Percentiles rank a stretch among this genome's conserved stretches.
phyloP scores from a whole-genome alignment of 2,113 vertebrate species.

The Halichoerus grypus region DNA sequence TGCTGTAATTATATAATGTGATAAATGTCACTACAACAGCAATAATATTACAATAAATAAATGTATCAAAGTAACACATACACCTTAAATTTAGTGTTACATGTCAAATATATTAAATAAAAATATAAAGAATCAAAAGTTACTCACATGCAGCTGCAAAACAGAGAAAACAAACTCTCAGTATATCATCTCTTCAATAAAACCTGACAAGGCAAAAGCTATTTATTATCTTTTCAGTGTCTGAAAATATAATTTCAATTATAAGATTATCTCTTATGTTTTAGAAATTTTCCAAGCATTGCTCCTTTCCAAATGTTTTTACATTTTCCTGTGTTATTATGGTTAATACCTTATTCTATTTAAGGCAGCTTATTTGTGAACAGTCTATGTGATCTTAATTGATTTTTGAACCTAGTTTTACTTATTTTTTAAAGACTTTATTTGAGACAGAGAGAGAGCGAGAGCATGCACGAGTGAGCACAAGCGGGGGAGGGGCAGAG shows the following conservation, averaged over 20 bases:
- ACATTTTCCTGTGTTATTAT: background rate
- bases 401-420: constrained; percentile 50
- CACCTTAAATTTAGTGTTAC: background rate
- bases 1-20: background rate
- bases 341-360: constrained; percentile 28
- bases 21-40: background rate
- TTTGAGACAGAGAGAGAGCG: too few relatives aligned
- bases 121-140: background rate
- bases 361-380: background rate
- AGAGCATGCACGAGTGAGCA: too few relatives aligned
- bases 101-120: background rate
- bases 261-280: background rate
- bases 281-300: constrained; percentile 51
- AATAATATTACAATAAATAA: background rate
- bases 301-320: background rate
- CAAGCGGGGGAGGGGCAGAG: too few relatives aligned
- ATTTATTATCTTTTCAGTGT: background rate
- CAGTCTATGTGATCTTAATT: constrained; percentile 3
- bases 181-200: background rate
- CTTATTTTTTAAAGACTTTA: too few relatives aligned
- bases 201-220: background rate
- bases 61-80: background rate
- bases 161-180: background rate
- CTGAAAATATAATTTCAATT: constrained; percentile 33
- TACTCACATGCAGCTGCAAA: background rate